Evolutionary conservation across 2,888 invertebrate species (phyloP).

Genomic region (Cosmorhoe ocellata): DNA sequence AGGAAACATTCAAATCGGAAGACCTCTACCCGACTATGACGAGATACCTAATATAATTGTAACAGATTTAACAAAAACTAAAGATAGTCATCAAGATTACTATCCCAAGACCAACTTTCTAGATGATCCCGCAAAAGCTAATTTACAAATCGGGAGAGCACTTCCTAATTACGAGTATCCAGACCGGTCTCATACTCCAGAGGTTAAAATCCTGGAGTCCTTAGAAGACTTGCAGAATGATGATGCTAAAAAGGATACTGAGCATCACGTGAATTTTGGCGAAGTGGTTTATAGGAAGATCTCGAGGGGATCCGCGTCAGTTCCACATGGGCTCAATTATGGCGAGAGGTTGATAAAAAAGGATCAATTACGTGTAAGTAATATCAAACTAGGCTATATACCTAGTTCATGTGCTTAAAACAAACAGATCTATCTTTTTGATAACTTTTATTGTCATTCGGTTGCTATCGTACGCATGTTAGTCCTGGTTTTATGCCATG

Average conservation of each 20-base stretch:
- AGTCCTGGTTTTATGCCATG: no score
- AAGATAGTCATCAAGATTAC: not conserved
- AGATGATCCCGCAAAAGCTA: not conserved
- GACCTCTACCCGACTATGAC: not conserved
- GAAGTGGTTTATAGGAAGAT: constrained; percentile 50
- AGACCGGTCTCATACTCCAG: constrained; percentile 57
- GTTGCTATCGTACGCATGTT: no score
- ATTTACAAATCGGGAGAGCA: constrained; percentile 6
- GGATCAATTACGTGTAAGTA: constrained; percentile 41
- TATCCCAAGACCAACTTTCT: not conserved
- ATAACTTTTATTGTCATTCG: no score
- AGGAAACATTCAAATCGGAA: not conserved
- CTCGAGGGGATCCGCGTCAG: constrained; percentile 84
- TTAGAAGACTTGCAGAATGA: constrained; percentile 40
- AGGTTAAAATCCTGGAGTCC: constrained; percentile 53
- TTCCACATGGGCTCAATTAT: constrained; percentile 84
- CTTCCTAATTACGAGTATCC: constrained; percentile 8
- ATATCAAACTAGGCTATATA: not conserved
- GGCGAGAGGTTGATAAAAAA: constrained; percentile 45
- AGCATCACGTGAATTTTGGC: constrained; percentile 22
- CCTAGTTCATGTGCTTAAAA: no score
- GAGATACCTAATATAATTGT: not conserved
- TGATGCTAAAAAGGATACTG: constrained; percentile 14
- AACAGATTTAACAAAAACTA: not conserved
- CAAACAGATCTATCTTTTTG: no score